Evolutionary conservation across 2,797 vertebrate genomes (phyloP).

Genomic region (Chrosomus eos): DNA sequence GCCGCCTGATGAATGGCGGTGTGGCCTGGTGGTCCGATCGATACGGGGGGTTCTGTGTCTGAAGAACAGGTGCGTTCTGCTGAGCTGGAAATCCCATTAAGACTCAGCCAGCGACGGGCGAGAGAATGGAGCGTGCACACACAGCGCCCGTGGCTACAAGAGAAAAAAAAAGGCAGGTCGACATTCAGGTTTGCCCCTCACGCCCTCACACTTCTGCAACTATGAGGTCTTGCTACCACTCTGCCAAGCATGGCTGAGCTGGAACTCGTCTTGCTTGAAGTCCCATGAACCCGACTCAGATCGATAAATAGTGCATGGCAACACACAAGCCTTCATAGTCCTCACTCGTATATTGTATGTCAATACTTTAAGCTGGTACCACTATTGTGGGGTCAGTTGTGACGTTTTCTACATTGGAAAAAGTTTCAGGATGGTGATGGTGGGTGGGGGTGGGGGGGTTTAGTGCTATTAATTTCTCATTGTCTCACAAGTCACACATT

Average conservation of each 20-base stretch:
- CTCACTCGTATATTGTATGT: conserved; percentile 1
- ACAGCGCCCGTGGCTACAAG: conserved; percentile 39
- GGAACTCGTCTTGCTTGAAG: conserved; percentile 51
- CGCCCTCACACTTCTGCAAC: conserved; percentile 47
- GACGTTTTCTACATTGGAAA: neutral
- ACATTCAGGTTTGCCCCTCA: conserved; percentile 38
- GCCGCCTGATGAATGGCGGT: conserved; percentile 78
- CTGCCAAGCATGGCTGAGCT: conserved; percentile 48
- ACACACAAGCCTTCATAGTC: conserved; percentile 41
- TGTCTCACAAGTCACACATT: conserved; percentile 9
- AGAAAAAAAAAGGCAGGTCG: conserved; percentile 45
- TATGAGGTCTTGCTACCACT: conserved; percentile 49
- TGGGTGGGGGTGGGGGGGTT: too few species aligned
- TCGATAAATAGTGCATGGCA: conserved; percentile 54
- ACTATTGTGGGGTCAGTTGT: neutral
- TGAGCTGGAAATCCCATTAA: conserved; percentile 84
- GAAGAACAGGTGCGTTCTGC: conserved; percentile 72
- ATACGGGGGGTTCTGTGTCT: conserved; percentile 62
- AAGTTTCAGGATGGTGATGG: neutral
- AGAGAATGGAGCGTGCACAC: conserved; percentile 41
- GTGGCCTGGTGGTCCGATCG: conserved; percentile 70
- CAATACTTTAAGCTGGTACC: conserved; percentile 21
- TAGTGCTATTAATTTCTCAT: conserved; percentile 14
- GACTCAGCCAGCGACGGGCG: conserved; percentile 62
- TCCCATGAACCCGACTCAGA: conserved; percentile 48